phyloP scores from a whole-genome alignment of 37 sponge, comb jelly and placozoan genomes.

The Diacarnus erythraeanus region DNA sequence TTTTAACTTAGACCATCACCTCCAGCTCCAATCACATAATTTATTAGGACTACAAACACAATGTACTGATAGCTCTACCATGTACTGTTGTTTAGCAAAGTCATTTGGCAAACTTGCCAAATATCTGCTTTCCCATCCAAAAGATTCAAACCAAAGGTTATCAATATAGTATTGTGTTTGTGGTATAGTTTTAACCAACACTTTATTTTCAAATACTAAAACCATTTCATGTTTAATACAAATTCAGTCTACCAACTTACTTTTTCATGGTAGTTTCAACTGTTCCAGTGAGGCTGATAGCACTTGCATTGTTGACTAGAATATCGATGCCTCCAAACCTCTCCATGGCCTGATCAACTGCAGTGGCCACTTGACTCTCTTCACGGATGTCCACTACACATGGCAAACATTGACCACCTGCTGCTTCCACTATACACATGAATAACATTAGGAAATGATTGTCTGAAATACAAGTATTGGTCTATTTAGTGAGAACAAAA shows the following conservation, averaged over 20 bases:
- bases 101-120: too few species aligned
- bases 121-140: too few species aligned
- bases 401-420: conserved; percentile 93
- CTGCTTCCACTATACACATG: conserved; percentile 76
- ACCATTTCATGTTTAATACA: background rate
- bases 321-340: conserved; percentile 99
- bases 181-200: too few species aligned
- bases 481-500: too few species aligned
- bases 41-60: too few species aligned
- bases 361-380: conserved; percentile 77
- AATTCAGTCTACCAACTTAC: conserved; percentile 35
- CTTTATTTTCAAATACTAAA: too few species aligned
- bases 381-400: conserved; percentile 93
- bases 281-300: conserved; percentile 93
- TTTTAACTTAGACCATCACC: too few species aligned
- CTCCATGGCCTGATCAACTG: conserved; percentile 80
- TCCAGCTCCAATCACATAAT: too few species aligned
- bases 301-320: conserved; percentile 97
- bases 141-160: background rate
- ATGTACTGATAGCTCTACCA: too few species aligned
- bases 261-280: conserved; percentile 90
- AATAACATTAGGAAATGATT: conserved; percentile 10
- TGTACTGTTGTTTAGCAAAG: too few species aligned
- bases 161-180: too few species aligned
- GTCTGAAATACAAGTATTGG: too few species aligned